Base-by-base conservation (phyloP, 2,888 invertebrate species). In the Ypsolopha scabrella region DNA sequence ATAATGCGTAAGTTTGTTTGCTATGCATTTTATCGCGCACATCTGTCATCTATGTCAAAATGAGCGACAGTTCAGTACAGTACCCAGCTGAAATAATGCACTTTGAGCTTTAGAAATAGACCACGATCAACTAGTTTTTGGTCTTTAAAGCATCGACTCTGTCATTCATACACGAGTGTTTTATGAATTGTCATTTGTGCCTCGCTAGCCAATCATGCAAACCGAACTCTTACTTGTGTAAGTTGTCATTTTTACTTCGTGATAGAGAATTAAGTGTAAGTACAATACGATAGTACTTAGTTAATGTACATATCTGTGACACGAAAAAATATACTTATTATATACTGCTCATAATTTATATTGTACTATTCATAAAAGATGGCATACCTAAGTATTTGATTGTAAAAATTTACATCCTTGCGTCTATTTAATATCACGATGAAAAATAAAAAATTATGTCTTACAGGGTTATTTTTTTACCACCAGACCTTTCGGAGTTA, bases 401-500 rank as follows among this genome's bases (percentile, higher is more conserved):
- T 80, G 74, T 80, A 79, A 68, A 73, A 76, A 81, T 82, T 82
- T 80, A 82, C 79, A 78, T 79, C 72, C 72, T 75, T 79, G 75
- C 73, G 70, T 80, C 78, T 82, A 80, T 77, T 82, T 81, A 82
- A 65, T 80, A 79, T 82, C 83, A 83, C 81, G 57, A 75, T 75
- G 67, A 77, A 83, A 79, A 79, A 77, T 80, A 81, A 57, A 62
- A 64, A 58, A 61, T 58, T 65, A 62, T 4, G 8, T 7, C 13
- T 7, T 11, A 43, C 24, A n/a, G n/a, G n/a, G n/a, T 13, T 43
- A 24, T 11, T 43, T 43, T 9, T 7, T 43, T 13, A 9, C 6
- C 13, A 43, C 24, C 13, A 3, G 13, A 4, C 7, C 14, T 24
- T 43, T 41, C 41, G 13, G 11, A 43, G 6, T 11, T 43, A 14